These are phyloP conservation scores for Gorsachius goisagi DNA, from an alignment of 2,113 vertebrate species.

Conservation along the genomic window DNA sequence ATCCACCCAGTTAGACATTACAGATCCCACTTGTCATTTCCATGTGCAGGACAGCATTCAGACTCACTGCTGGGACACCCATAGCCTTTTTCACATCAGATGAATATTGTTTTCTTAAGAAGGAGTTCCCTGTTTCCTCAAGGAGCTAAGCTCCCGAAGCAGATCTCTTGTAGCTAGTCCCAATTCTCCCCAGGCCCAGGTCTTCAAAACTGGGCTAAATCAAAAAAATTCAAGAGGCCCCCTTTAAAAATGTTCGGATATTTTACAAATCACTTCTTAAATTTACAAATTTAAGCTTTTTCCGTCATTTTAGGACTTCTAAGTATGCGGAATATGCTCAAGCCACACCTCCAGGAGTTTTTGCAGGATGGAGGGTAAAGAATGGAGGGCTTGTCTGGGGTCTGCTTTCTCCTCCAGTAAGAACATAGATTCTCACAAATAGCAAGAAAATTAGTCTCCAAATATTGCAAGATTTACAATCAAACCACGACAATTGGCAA, in stretches of 20 bases:
- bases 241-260: background rate
- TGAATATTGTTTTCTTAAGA: background rate
- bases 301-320: background rate
- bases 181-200: background rate
- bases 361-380: background rate
- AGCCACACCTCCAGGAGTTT: background rate
- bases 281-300: background rate
- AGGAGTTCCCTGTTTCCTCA: background rate
- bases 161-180: background rate
- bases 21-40: background rate
- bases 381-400: accelerated
- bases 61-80: background rate
- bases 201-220: background rate
- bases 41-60: background rate
- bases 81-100: background rate
- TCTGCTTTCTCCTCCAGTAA: background rate
- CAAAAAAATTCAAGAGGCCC: background rate
- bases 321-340: background rate
- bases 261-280: background rate
- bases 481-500: background rate
- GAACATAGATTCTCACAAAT: background rate
- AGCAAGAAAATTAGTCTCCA: background rate
- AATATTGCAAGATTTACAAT: background rate
- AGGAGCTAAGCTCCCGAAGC: background rate
- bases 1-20: background rate